These are phyloP conservation scores for Caenorhabditis sp. DNA, from an alignment of 2,888 invertebrate species.

Conservation along the genomic window DNA sequence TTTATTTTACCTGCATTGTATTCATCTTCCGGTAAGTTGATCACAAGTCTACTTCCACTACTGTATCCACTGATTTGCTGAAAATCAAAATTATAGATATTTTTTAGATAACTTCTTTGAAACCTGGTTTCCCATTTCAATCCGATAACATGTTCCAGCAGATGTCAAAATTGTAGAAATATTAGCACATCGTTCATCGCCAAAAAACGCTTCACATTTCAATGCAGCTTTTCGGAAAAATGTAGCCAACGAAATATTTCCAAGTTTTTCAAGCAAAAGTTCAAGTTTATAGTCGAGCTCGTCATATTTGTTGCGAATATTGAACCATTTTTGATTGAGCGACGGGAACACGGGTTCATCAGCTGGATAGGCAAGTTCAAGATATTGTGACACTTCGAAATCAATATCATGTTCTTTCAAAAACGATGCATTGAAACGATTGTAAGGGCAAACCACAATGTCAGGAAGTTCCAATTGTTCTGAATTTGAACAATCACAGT, in stretches of 20 bases:
- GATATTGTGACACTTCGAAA: constrained; percentile 59
- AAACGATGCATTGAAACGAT: constrained; percentile 62
- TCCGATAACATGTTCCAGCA: constrained; percentile 63
- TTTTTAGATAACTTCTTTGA: neutral
- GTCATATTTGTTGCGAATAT: constrained; percentile 44
- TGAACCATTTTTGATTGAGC: constrained; percentile 13
- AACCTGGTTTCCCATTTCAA: constrained; percentile 56
- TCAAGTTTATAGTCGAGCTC: constrained; percentile 44
- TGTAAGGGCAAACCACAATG: constrained; percentile 69
- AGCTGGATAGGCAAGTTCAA: constrained; percentile 62
- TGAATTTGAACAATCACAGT: constrained; percentile 7
- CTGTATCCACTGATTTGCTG: constrained; percentile 60
- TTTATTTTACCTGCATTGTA: constrained; percentile 45
- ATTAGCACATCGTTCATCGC: constrained; percentile 48
- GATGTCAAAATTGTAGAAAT: constrained; percentile 58
- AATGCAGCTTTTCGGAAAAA: constrained; percentile 53
- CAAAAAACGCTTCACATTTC: constrained; percentile 56
- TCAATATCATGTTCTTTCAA: constrained; percentile 58
- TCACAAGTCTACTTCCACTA: constrained; percentile 52
- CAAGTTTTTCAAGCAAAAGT: constrained; percentile 32
- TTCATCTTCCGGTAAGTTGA: constrained; percentile 57
- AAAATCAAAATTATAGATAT: constrained; percentile 6
- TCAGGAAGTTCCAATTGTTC: constrained; percentile 57
- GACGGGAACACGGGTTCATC: constrained; percentile 41
- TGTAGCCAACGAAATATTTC: constrained; percentile 53